Percentiles rank a stretch among this genome's conserved stretches.
phyloP scores from a whole-genome alignment of 2,888 invertebrate species.

The Platycnemis pennipes region DNA sequence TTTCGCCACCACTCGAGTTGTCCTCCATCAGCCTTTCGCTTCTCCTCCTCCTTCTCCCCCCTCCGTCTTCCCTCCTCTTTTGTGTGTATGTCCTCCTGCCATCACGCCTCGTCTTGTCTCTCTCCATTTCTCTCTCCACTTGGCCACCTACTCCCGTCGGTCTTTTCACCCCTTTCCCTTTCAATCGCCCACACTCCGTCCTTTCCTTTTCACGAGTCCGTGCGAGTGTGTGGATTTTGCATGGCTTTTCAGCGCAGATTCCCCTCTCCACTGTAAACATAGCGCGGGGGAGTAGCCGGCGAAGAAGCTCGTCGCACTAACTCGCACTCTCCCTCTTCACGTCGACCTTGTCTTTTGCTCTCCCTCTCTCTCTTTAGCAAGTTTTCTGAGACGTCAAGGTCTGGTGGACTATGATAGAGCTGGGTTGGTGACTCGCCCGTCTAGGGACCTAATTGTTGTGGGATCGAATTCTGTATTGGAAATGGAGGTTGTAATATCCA shows the following conservation, averaged over 20 bases:
- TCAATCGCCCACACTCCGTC: conserved; percentile 18
- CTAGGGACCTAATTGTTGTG: too few relatives aligned
- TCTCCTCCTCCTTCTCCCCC: background rate
- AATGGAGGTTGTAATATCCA: too few relatives aligned
- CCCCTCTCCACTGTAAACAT: background rate
- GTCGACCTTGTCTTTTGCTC: background rate
- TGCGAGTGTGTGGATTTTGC: background rate
- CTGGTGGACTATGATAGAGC: too few relatives aligned
- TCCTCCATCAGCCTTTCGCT: background rate
- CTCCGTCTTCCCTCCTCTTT: background rate
- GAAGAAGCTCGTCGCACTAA: background rate
- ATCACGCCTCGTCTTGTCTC: background rate
- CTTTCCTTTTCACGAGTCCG: background rate
- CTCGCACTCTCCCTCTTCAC: too few relatives aligned
- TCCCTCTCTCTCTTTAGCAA: background rate
- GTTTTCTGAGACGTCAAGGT: too few relatives aligned
- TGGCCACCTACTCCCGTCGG: too few relatives aligned
- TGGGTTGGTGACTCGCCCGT: too few relatives aligned
- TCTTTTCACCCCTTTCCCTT: background rate
- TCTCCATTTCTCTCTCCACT: conserved; percentile 4
- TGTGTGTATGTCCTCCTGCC: too few relatives aligned
- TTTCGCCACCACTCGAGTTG: background rate
- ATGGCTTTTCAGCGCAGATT: background rate
- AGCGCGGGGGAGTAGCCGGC: background rate
- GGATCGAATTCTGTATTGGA: too few relatives aligned